These are phyloP conservation scores for Poecilia picta DNA, from an alignment of 2,797 vertebrate species.

Conservation along the genomic window DNA sequence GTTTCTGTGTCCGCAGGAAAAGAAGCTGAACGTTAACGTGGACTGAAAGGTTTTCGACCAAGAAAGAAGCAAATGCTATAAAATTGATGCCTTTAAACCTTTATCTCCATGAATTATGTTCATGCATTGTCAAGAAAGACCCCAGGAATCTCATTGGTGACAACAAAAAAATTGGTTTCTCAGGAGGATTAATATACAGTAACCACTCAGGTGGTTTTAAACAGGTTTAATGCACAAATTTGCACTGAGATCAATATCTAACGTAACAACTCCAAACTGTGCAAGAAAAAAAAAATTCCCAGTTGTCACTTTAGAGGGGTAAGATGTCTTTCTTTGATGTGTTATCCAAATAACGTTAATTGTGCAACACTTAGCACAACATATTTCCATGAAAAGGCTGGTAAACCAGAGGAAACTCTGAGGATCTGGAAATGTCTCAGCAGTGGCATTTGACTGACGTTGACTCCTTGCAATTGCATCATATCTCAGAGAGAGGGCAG, in stretches of 20 bases:
- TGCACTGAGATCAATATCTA: neutral
- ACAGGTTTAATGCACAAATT: neutral
- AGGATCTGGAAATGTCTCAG: neutral
- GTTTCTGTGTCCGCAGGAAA: neutral
- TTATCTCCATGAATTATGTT: neutral
- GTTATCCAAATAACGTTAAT: conserved; percentile 19
- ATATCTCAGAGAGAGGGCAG: conserved; percentile 61
- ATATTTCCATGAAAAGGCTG: neutral
- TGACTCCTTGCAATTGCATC: conserved; percentile 28
- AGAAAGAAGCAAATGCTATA: neutral
- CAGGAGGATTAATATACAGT: neutral
- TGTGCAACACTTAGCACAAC: neutral
- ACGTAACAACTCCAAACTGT: neutral
- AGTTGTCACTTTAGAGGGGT: neutral
- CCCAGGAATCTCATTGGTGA: neutral
- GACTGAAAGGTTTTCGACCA: neutral
- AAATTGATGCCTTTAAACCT: neutral
- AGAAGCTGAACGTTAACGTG: neutral
- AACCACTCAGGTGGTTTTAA: neutral
- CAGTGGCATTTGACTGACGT: neutral
- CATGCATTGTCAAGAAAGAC: neutral
- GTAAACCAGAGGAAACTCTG: too few species aligned
- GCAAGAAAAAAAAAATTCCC: neutral
- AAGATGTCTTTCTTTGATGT: neutral
- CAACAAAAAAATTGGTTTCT: neutral